Evolutionary conservation across 1,140 invertebrate genomes (phyloP), one percentile per base, ranked within the genome.

Genomic region (Brachionus calyciflorus): DNA sequence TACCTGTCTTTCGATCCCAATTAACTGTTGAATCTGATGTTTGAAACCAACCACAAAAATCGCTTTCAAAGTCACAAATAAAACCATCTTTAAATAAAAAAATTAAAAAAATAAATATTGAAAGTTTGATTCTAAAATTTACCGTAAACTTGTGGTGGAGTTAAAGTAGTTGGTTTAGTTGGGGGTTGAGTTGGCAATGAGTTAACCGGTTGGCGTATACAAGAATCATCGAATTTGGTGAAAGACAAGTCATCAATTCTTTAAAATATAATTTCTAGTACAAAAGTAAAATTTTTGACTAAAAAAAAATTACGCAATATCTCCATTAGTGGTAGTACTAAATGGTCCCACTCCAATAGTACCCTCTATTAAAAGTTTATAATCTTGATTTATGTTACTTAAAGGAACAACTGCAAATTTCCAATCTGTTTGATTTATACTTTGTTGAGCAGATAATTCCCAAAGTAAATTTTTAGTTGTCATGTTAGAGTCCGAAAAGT

Each of bases 31-130:
- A 65, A 26, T 65, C 60, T 5, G 60, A 10, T 5, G 37, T 44
- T 2, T 44, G 60, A 14, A 3, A 24, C 83, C 83, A 84, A 28
- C 81, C 82, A 79, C 83, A 81, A 4, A 53, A 77, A 69, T 79
- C 79, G 17, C 79, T 69, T 65, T 84, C 83, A 80, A 84, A 84
- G 63, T 80, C 79, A 78, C 82, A 84, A 9, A 21, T 1, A 65
- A 65, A 65, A 0, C 60, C 60, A 3, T 65, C 60, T 65, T 44
- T 44, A 65, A 37, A 3, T 24, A 21, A 40, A 9, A 24, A 12
- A 12, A 14, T 2, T 0, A 44, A 14, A 7, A 44, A 17, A 19
- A 12, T 24, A 12, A 24, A 65, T 24, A 44, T 65, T 4, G 26
- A 44, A 26, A 24, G 4, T n/a, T 46, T 24, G n/a, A n/a, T n/a